Percentiles rank a stretch among this genome's conserved stretches.
Conservation (phyloP, 2,888 invertebrate species). For the Notocelia uddmanniana region DNA sequence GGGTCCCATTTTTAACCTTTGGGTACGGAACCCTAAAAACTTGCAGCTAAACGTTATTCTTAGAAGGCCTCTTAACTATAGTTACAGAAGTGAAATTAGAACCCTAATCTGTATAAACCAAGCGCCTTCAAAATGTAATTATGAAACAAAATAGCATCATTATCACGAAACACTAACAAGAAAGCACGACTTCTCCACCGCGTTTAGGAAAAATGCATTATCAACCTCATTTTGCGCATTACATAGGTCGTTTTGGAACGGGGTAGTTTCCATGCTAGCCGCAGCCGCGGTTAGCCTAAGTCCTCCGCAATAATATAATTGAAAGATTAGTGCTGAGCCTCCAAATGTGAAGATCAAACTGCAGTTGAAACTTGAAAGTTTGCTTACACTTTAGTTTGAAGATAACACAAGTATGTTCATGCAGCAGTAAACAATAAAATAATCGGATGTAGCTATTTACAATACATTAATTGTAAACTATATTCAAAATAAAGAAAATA, state of each 20-base stretch:
- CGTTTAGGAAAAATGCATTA: not conserved
- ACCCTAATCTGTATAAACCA: not conserved
- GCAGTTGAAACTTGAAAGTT: conserved; percentile 35
- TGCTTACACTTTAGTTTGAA: not conserved
- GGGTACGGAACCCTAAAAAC: too few relatives aligned
- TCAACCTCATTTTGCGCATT: not conserved
- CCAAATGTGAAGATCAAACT: conserved; percentile 14
- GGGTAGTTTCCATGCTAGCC: not conserved
- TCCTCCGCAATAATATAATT: conserved; percentile 35
- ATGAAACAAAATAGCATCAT: conserved; percentile 24
- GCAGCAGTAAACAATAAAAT: not conserved
- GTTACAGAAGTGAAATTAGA: not conserved
- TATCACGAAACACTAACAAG: conserved; percentile 34
- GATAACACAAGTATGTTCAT: not conserved
- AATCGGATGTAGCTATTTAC: too few relatives aligned
- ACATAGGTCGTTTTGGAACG: not conserved
- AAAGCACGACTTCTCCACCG: conserved; percentile 9
- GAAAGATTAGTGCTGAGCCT: conserved; percentile 26
- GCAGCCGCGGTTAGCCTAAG: conserved; percentile 24
- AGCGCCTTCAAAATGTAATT: conserved; percentile 23
- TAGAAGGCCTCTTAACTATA: too few relatives aligned
- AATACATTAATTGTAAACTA: too few relatives aligned
- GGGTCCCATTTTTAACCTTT: too few relatives aligned
- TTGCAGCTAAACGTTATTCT: too few relatives aligned
- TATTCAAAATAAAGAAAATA: too few relatives aligned